These are phyloP conservation scores for Teleogryllus oceanicus DNA, from an alignment of 2,888 invertebrate species.

Conservation along the genomic window DNA sequence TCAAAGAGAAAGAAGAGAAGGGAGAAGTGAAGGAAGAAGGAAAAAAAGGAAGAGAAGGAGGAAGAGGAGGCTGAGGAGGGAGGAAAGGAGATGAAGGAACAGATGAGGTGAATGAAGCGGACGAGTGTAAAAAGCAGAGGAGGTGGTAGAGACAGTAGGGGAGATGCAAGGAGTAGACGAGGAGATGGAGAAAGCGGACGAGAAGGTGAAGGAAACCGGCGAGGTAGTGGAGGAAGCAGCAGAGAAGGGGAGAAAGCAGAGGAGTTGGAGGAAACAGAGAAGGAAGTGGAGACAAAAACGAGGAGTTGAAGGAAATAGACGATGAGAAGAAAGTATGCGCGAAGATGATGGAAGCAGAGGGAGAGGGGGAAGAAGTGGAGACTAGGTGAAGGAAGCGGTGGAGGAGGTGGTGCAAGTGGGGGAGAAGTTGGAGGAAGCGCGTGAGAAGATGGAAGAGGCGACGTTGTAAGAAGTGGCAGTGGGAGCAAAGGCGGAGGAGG, in stretches of 20 bases:
- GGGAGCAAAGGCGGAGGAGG: no score
- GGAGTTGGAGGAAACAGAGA: background rate
- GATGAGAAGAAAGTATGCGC: background rate
- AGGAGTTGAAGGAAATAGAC: background rate
- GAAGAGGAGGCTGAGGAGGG: background rate
- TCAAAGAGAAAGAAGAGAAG: no score
- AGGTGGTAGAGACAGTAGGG: background rate
- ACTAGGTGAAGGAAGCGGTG: no score
- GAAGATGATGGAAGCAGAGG: background rate
- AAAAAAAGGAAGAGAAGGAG: background rate
- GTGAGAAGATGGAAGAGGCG: no score
- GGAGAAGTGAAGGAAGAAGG: background rate
- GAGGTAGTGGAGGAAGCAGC: background rate
- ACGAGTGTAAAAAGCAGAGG: background rate
- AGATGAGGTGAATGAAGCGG: background rate
- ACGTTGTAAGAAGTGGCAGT: no score
- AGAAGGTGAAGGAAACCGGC: background rate
- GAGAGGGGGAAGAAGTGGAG: no score
- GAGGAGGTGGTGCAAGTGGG: no score
- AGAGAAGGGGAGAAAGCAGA: background rate
- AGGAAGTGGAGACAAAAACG: background rate
- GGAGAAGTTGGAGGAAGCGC: no score
- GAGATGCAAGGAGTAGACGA: background rate
- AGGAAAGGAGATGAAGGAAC: background rate
- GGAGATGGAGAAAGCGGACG: background rate